Base-by-base conservation (phyloP, 2,113 vertebrate species). In the Crotalus helleri region DNA sequence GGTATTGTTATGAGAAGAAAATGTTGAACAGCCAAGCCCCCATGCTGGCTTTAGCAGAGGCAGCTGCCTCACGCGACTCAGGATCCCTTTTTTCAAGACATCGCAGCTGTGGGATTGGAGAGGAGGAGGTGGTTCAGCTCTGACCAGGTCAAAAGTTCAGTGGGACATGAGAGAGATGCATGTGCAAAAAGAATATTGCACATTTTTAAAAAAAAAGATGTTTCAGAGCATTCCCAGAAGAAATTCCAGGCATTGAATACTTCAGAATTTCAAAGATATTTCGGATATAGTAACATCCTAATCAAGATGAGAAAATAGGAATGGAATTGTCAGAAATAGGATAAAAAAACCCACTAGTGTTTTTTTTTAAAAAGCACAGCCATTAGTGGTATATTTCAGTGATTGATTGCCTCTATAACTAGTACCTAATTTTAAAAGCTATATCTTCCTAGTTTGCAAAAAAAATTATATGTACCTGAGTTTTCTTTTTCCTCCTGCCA, bases 61-160 rank as follows among this genome's bases (percentile, higher is more conserved):
- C 97, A 96, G 93, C 93, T 92, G 96, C 96, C 94, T 95, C 96
- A 94, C 0, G 33, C 94, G 94, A 92, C 89, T 0, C 93, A 55
- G 92, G 94, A 96, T 55, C 96, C 93, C 92, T 95, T 96, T 96
- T 95, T 96, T 96, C 96, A 94, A 39, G 51, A 94, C 92, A 92
- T 92, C 85, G 29, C 17, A 53, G 91, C 81, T 23, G 92, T 92
- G 95, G 88, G 3, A 95, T 94, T 64, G 17, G 74, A 93, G 81
- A 49, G 88, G 92, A 90, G 94, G 95, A 95, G 94, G 94, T 87
- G 94, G 93, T 94, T 96, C 95, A 93, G 94, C 95, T 58, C 90
- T 94, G 0, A 92, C 93, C 95, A 96, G 97, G 97, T 97, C 97
- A 97, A 94, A 97, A 97, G 97, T 97, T 98, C 97, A 97, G 94